Evolutionary conservation across 2,797 vertebrate species (phyloP), one percentile per base, ranked within the genome.

Genomic region (Sebastes hubbsi): DNA sequence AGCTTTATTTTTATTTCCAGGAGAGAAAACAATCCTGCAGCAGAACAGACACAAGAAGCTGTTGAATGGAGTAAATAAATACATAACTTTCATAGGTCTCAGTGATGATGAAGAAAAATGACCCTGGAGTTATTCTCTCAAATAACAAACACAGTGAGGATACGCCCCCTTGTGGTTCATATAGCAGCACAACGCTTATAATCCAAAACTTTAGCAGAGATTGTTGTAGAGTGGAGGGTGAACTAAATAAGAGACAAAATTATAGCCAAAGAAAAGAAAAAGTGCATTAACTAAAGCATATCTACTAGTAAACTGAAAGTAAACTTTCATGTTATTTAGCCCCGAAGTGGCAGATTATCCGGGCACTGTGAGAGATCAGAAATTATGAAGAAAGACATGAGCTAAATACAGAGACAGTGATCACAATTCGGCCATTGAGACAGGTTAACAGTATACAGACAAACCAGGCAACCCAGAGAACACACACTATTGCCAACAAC

Each of bases 151-250:
- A 56, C 18, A 67, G 82, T 46, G 54, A 61, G 55, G 12, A 55
- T 27, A 59, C 42, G 81, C 90, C 91, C 83, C 84, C 91, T 86
- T 82, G 87, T 91, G 91, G 89, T 69, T 66, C 2, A 73, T 20
- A 3, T 25, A 2, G 2, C 3, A 25, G 18, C 1, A 63, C 22
- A 34, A 20, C 8, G 1, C 22, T 22, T 16, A 3, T 4, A 1
- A 55, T 55, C 12, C 1, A 13, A 20, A 8, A 1, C 8, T 63
- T 1, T 1, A 38, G 4, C 54, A 38, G 36, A 38, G 22, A 2
- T 29, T 2, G 1, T 34, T 18, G 25, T 29, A 32, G 20, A 66
- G 20, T 46, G 61, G 49, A 56, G 27, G 5, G 5, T 38, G 0
- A 38, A 38, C 36, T 38, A 38, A 38, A 36, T 14, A 12, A 38